Conservation (phyloP, 2,797 vertebrate species). For the Loris lydekkerianus region DNA sequence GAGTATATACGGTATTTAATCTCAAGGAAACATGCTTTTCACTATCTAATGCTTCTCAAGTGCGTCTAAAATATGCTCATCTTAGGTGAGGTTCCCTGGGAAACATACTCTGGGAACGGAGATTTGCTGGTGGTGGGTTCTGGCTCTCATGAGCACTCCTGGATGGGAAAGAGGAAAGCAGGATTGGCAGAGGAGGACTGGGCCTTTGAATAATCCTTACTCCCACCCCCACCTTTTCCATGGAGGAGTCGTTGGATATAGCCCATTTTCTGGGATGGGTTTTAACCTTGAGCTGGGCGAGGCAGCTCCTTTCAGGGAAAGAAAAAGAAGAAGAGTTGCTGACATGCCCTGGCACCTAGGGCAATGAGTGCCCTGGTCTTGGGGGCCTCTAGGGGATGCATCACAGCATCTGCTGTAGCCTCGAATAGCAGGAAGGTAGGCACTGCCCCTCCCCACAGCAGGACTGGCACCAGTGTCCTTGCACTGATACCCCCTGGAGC, state of each 20-base stretch:
- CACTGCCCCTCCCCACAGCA: accelerated
- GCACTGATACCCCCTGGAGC: neutral
- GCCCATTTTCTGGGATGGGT: neutral
- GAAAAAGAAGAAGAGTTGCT: neutral
- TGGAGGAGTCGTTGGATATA: neutral
- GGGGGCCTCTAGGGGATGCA: neutral
- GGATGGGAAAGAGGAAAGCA: neutral
- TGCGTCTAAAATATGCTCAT: neutral
- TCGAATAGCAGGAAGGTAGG: neutral
- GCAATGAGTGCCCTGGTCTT: neutral
- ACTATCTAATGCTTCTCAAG: neutral
- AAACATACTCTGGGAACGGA: neutral
- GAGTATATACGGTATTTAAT: neutral
- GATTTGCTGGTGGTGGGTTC: neutral
- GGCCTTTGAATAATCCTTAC: neutral
- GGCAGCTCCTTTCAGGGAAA: neutral
- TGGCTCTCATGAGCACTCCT: neutral
- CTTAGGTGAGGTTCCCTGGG: neutral
- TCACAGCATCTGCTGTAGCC: neutral
- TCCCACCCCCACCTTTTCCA: neutral
- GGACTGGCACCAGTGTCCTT: no score
- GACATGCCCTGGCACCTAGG: neutral
- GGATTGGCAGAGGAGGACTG: neutral
- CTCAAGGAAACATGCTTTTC: neutral
- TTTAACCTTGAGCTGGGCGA: neutral